Evolutionary conservation across 2,888 invertebrate genomes (phyloP).

Genomic region (Lithosia quadra): DNA sequence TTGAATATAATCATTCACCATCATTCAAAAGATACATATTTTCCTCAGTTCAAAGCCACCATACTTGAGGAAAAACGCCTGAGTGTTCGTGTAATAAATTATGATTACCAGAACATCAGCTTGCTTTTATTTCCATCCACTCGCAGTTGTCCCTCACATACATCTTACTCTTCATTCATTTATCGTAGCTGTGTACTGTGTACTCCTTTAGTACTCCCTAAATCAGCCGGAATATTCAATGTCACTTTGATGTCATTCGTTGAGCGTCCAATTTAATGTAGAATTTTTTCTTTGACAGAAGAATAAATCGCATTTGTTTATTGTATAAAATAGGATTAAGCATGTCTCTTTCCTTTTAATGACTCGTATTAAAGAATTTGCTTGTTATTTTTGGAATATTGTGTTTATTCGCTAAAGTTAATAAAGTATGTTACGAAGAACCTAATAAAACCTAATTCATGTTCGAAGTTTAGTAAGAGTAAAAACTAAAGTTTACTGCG

Average conservation of each 20-base stretch:
- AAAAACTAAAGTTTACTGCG: not conserved
- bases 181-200: constrained; percentile 34
- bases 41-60: constrained; percentile 8
- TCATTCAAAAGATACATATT: constrained; percentile 5
- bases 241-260: constrained; percentile 39
- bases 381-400: not conserved
- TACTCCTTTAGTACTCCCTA: constrained; percentile 23
- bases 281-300: constrained; percentile 8
- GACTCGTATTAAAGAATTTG: not conserved
- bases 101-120: constrained; percentile 46
- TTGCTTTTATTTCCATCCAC: constrained; percentile 51
- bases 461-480: not conserved
- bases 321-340: not conserved
- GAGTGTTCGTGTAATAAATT: constrained; percentile 46
- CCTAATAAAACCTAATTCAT: not conserved
- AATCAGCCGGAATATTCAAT: constrained; percentile 40
- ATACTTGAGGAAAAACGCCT: constrained; percentile 31
- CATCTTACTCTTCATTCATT: constrained; percentile 45
- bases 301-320: not conserved
- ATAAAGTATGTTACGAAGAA: not conserved
- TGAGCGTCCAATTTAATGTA: constrained; percentile 19
- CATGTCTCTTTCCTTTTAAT: not conserved
- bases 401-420: not conserved
- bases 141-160: constrained; percentile 40
- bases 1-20: not conserved